Evolutionary conservation across 2,888 invertebrate genomes (phyloP).

Genomic region (Cephalotes varians): DNA sequence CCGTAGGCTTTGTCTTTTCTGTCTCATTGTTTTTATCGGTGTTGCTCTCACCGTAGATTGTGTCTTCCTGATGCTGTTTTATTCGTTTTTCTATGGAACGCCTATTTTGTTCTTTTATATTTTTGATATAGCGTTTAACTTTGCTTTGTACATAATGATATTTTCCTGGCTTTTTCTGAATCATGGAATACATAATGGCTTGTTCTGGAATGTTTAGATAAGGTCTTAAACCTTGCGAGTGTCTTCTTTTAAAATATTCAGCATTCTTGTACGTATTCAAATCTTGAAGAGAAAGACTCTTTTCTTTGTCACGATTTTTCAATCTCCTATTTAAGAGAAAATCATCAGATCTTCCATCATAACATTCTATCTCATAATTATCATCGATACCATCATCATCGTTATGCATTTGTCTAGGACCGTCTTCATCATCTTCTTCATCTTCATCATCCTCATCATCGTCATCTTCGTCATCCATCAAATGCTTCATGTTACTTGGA

Average conservation of each 20-base stretch:
- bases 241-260: constrained; percentile 48
- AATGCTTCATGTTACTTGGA: constrained; percentile 68
- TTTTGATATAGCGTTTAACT: constrained; percentile 81
- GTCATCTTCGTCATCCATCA: constrained; percentile 69
- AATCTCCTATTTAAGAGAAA: constrained; percentile 69
- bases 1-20: constrained; percentile 56
- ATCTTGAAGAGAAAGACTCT: constrained; percentile 83
- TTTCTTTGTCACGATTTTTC: constrained; percentile 72
- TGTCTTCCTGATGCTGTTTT: constrained; percentile 56
- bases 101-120: constrained; percentile 68
- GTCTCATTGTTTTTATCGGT: constrained; percentile 54
- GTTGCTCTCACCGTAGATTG: constrained; percentile 16
- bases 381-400: constrained; percentile 73
- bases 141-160: constrained; percentile 81
- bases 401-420: constrained; percentile 54
- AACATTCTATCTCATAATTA: constrained; percentile 76
- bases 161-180: constrained; percentile 62
- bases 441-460: constrained; percentile 68
- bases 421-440: constrained; percentile 69
- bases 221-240: constrained; percentile 57
- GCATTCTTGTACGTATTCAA: constrained; percentile 66
- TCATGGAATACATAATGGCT: constrained; percentile 47
- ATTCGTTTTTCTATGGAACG: constrained; percentile 64
- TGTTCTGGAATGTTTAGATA: constrained; percentile 57
- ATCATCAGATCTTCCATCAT: constrained; percentile 80